phyloP scores from a whole-genome alignment of 2,797 vertebrate genomes.

The Psittacula echo region DNA sequence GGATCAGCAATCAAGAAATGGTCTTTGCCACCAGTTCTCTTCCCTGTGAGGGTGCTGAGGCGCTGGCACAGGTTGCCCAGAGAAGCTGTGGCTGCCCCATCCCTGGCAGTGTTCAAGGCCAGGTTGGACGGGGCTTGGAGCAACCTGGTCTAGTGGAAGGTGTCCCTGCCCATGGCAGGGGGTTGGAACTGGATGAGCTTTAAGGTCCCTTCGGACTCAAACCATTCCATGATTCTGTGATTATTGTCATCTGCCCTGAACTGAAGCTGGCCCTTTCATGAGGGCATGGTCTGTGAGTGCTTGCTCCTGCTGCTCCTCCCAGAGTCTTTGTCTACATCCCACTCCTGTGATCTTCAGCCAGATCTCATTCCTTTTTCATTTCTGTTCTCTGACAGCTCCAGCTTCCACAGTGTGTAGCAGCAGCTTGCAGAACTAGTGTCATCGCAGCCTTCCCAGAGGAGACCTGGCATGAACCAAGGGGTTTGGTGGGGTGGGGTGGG shows the following conservation, averaged over 20 bases:
- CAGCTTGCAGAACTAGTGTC: conserved; percentile 17
- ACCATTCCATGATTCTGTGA: not conserved
- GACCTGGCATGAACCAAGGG: not conserved
- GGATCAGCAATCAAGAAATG: not conserved
- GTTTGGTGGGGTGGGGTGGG: not conserved
- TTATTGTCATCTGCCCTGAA: not conserved
- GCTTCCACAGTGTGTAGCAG: not conserved
- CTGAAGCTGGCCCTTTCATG: not conserved
- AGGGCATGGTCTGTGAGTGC: not conserved
- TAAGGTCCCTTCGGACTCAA: not conserved
- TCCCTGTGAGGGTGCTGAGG: not conserved
- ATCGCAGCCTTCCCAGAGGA: not conserved
- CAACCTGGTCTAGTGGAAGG: not conserved
- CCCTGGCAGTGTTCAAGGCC: not conserved
- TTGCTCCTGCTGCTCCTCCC: not conserved
- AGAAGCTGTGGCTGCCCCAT: not conserved
- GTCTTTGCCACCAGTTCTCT: not conserved
- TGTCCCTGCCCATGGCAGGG: not conserved
- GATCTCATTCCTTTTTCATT: not conserved
- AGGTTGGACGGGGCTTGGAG: not conserved
- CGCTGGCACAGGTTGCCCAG: not conserved
- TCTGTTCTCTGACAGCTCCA: not conserved
- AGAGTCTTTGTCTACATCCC: not conserved
- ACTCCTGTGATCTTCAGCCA: not conserved
- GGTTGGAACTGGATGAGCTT: not conserved